Percentiles rank a stretch among this genome's conserved stretches.
Conservation (phyloP, 2,888 invertebrate species). For the Phortica okadai region DNA sequence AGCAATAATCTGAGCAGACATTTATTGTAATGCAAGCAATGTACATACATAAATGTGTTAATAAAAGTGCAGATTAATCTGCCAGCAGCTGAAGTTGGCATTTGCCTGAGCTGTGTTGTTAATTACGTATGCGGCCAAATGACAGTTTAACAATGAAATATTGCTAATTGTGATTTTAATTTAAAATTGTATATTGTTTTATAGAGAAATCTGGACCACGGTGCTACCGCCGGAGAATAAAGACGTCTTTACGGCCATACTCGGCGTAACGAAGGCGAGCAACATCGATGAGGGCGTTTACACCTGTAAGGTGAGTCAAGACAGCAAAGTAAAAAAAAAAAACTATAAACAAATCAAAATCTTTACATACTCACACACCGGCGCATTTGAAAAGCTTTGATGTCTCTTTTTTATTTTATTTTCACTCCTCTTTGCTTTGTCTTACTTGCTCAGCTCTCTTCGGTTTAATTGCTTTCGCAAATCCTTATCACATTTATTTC, state of each 20-base stretch:
- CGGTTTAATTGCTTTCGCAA: constrained; percentile 22
- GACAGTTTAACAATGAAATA: too few relatives aligned
- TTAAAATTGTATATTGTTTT: neutral
- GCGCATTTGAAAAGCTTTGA: neutral
- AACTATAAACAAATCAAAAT: neutral
- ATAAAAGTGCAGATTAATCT: too few relatives aligned
- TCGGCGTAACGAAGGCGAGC: constrained; percentile 84
- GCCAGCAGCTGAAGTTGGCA: too few relatives aligned
- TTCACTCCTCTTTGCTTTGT: neutral
- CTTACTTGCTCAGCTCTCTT: neutral
- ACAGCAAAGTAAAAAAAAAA: neutral
- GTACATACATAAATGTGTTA: too few relatives aligned
- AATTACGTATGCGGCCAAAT: too few relatives aligned
- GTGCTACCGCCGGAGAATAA: constrained; percentile 76
- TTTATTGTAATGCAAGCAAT: too few relatives aligned
- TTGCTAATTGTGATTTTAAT: neutral
- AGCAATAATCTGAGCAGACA: too few relatives aligned
- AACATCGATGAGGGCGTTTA: constrained; percentile 86
- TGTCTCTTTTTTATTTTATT: neutral
- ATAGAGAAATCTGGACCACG: constrained; percentile 83
- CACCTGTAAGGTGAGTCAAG: constrained; percentile 82
- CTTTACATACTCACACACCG: neutral
- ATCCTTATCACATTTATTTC: constrained; percentile 61
- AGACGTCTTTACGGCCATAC: constrained; percentile 80
- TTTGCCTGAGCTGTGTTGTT: too few relatives aligned